Evolutionary conservation across 2,888 invertebrate genomes (phyloP).

Genomic region (Eueremaeus valkanovi): DNA sequence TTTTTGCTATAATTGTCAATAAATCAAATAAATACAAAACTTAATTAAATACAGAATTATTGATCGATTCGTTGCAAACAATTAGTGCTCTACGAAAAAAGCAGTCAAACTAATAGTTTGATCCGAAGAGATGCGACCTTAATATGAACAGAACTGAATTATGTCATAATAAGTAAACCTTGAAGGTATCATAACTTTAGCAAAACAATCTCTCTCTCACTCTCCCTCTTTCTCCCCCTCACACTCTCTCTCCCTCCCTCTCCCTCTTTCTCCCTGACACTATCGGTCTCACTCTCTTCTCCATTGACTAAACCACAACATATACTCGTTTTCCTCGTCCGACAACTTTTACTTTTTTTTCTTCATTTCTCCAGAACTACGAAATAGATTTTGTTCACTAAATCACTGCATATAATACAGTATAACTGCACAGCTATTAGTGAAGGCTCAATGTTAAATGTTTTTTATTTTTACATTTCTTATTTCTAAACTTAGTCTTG

Average conservation of each 20-base stretch:
- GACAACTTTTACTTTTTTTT: background rate
- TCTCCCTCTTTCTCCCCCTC: background rate
- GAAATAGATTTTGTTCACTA: too few species aligned
- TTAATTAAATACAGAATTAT: too few species aligned
- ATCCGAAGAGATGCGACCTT: background rate
- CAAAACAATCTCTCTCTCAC: background rate
- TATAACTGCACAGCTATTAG: background rate
- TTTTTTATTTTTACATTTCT: background rate
- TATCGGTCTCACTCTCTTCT: too few species aligned
- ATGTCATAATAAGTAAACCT: conserved; percentile 1
- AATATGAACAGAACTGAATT: conserved; percentile 1
- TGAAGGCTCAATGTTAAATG: background rate
- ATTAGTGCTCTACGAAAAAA: too few species aligned
- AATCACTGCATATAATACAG: background rate
- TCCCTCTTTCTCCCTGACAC: too few species aligned
- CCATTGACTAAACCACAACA: too few species aligned
- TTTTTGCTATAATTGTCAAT: too few species aligned
- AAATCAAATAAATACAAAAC: too few species aligned
- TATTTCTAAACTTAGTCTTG: background rate
- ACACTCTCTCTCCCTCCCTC: background rate
- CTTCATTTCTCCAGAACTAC: too few species aligned
- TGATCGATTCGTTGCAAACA: too few species aligned
- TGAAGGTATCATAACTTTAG: background rate
- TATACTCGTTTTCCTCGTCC: background rate
- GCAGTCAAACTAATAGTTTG: too few species aligned